Conservation (phyloP, 2,888 invertebrate genomes). For the Chalcis sispes region DNA sequence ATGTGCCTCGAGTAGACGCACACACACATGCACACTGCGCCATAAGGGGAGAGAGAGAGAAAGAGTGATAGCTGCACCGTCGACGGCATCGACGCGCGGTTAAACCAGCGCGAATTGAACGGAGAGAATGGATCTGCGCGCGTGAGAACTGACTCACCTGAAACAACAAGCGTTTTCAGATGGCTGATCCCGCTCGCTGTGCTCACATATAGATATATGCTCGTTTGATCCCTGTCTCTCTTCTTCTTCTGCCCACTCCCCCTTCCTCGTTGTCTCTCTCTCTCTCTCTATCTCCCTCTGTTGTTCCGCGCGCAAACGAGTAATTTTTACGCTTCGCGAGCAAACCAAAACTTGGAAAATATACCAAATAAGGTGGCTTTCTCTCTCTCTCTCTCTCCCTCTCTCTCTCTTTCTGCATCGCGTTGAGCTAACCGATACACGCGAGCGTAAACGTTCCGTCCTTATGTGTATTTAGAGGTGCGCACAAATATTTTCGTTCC, state of each 20-base stretch:
- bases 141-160: conserved; percentile 74
- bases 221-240: conserved; percentile 74
- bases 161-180: conserved; percentile 76
- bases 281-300: conserved; percentile 65
- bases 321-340: conserved; percentile 62
- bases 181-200: conserved; percentile 74
- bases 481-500: conserved; percentile 45
- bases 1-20: conserved; percentile 13
- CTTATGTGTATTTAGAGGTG: conserved; percentile 42
- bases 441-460: neutral
- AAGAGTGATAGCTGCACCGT: no score
- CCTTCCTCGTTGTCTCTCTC: neutral
- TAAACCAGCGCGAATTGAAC: neutral
- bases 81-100: conserved; percentile 23
- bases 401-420: no score
- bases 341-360: conserved; percentile 52
- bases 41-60: no score
- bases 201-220: no score
- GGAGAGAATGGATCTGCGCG: conserved; percentile 59
- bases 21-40: neutral
- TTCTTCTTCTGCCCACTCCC: no score
- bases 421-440: neutral
- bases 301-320: conserved; percentile 68
- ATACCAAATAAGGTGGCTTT: conserved; percentile 48
- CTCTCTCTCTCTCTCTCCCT: no score